Conservation (phyloP, 2,113 vertebrate species). For the Microtus oregoni region DNA sequence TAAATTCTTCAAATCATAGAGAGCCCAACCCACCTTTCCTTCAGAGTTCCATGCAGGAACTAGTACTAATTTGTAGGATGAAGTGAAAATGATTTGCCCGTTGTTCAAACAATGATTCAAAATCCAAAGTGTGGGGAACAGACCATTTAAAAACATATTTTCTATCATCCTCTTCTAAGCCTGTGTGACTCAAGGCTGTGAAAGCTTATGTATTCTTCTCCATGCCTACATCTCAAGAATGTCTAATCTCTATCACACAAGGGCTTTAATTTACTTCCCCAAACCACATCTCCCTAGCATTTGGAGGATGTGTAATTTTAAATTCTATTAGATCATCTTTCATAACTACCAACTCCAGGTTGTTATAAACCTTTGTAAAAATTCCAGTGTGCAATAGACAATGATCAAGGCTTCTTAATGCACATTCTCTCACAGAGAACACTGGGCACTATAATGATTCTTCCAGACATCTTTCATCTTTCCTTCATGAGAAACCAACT, state of each 20-base stretch:
- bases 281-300: background rate
- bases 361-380: conserved; percentile 5
- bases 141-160: background rate
- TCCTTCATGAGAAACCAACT: conserved; percentile 3
- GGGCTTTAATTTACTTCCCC: background rate
- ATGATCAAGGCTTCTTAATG: conserved; percentile 27
- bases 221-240: background rate
- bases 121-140: background rate
- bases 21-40: background rate
- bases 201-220: background rate
- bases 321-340: conserved; percentile 29
- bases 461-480: background rate
- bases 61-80: background rate
- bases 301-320: background rate
- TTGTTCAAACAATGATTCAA: conserved; percentile 27
- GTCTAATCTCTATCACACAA: background rate
- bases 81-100: background rate
- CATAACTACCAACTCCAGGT: background rate
- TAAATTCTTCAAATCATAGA: background rate
- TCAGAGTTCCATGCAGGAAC: background rate
- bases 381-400: conserved; percentile 8
- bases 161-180: background rate
- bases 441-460: background rate
- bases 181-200: background rate
- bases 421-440: background rate